Evolutionary conservation across 2,113 vertebrate species (phyloP).

Genomic region (Podarcis muralis): DNA sequence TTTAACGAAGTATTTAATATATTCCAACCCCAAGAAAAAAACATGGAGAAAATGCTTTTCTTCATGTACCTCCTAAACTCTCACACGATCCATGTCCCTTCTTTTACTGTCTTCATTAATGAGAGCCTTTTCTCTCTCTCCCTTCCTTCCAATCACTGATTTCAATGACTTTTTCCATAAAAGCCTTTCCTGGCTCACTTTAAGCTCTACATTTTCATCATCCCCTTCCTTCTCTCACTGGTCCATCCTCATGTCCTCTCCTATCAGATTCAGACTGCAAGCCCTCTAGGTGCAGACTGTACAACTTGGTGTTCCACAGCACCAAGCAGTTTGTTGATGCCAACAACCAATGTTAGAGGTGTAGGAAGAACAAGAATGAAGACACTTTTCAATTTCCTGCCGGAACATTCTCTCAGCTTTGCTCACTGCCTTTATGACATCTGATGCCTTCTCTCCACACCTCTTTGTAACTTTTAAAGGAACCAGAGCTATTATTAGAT

Average conservation of each 20-base stretch:
- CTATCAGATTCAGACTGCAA: neutral
- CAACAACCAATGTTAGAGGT: neutral
- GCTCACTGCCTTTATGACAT: neutral
- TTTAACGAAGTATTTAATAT: neutral
- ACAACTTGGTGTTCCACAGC: neutral
- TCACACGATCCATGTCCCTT: neutral
- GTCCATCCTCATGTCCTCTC: neutral
- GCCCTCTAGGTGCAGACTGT: neutral
- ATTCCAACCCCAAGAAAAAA: neutral
- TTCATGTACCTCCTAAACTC: neutral
- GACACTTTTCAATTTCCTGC: neutral
- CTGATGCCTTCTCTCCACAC: neutral
- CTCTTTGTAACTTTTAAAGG: conserved; percentile 14
- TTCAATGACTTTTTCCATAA: neutral
- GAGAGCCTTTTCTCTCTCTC: neutral
- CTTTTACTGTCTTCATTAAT: neutral
- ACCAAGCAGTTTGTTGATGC: neutral
- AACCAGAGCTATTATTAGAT: conserved; percentile 22
- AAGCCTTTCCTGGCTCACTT: neutral
- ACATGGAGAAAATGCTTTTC: neutral
- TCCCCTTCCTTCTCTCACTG: neutral
- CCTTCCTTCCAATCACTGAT: neutral
- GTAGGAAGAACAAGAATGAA: neutral
- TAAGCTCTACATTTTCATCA: neutral
- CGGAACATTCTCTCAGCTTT: neutral